Conservation (phyloP, 2,113 vertebrate genomes). For the Melospiza georgiana region DNA sequence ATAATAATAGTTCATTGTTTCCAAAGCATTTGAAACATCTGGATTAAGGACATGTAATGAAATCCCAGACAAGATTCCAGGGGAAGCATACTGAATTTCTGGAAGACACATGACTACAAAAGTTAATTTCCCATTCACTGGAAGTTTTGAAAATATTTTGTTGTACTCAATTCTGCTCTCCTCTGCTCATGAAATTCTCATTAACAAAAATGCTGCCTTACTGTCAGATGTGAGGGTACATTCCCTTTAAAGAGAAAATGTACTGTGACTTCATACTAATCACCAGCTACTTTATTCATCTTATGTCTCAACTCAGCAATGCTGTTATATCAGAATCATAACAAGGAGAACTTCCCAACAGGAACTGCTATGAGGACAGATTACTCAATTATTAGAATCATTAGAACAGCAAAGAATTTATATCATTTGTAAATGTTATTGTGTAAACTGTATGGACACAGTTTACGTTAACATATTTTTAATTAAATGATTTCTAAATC, state of each 20-base stretch:
- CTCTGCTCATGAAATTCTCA: not conserved
- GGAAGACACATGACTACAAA: not conserved
- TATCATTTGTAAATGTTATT: not conserved
- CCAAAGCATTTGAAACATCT: conserved; percentile 38
- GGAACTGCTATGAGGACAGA: not conserved
- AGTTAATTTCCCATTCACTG: not conserved
- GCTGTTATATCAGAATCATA: not conserved
- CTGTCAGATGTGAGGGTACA: not conserved
- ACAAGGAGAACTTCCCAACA: not conserved
- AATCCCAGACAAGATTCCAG: not conserved
- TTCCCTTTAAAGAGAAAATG: not conserved
- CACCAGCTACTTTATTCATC: not conserved
- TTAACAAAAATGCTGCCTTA: not conserved
- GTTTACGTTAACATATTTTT: not conserved
- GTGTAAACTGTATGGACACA: not conserved
- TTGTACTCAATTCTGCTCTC: not conserved
- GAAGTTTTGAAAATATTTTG: not conserved
- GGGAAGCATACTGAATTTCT: not conserved
- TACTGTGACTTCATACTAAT: not conserved
- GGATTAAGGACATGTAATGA: not conserved
- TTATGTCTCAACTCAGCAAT: not conserved
- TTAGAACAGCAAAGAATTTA: not conserved
- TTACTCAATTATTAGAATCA: not conserved
- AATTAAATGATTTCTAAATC: not conserved
- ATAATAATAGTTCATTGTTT: conserved; percentile 13